phyloP scores from a whole-genome alignment of 2,113 vertebrate species.

The Calidris pugnax region DNA sequence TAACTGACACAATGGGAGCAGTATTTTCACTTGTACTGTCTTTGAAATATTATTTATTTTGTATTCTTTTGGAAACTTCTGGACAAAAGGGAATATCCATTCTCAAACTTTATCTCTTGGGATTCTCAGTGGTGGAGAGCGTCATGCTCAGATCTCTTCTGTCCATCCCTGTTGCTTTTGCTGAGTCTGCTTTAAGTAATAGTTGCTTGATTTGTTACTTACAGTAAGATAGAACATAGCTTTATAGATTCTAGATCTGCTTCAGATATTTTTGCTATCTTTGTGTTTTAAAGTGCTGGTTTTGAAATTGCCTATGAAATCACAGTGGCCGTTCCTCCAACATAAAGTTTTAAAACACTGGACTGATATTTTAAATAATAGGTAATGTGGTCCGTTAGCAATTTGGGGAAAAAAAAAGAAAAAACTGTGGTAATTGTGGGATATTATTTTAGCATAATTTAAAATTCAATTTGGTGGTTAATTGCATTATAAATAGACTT shows the following conservation, averaged over 20 bases:
- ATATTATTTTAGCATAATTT: slow-evolving; percentile 23
- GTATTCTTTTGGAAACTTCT: slow-evolving; percentile 80
- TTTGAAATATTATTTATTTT: slow-evolving; percentile 87
- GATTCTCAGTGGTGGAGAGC: slow-evolving; percentile 70
- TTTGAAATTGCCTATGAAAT: slow-evolving; percentile 43
- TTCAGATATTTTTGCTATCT: slow-evolving; percentile 59
- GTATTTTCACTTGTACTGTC: slow-evolving; percentile 83
- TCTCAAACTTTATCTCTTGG: slow-evolving; percentile 65
- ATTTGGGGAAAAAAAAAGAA: not conserved
- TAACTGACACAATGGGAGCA: slow-evolving; percentile 83
- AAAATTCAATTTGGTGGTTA: slow-evolving; percentile 27
- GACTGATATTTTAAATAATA: not conserved
- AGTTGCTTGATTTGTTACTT: slow-evolving; percentile 63
- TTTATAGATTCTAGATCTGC: slow-evolving; percentile 59
- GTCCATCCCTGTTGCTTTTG: slow-evolving; percentile 48
- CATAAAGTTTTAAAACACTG: slow-evolving; percentile 22
- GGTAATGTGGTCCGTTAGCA: slow-evolving; percentile 2
- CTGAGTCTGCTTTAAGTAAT: slow-evolving; percentile 49
- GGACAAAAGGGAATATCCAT: slow-evolving; percentile 71
- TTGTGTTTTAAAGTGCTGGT: slow-evolving; percentile 60
- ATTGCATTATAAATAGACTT: slow-evolving; percentile 48
- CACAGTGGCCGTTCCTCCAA: slow-evolving; percentile 21
- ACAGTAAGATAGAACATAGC: slow-evolving; percentile 66
- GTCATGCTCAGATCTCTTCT: slow-evolving; percentile 61
- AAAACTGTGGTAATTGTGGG: not conserved